These are phyloP conservation scores for Cabera pusaria DNA, from an alignment of 2,888 invertebrate species.

Conservation along the genomic window DNA sequence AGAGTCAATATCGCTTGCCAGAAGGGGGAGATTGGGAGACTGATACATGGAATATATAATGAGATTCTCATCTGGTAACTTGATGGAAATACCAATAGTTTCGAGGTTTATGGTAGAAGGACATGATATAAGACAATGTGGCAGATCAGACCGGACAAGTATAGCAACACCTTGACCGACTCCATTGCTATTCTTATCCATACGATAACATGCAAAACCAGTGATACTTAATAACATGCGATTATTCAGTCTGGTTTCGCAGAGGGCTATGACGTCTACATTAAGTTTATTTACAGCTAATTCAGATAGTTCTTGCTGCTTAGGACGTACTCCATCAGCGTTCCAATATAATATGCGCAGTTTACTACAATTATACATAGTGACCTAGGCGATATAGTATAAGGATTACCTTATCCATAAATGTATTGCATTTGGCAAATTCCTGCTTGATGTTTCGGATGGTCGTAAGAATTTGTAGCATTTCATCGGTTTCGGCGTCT, in stretches of 20 bases:
- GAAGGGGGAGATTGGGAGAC: neutral
- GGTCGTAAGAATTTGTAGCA: no score
- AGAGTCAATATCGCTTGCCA: neutral
- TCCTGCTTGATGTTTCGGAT: no score
- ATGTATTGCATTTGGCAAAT: no score
- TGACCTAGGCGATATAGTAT: no score
- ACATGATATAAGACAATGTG: neutral
- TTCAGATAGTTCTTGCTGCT: slow-evolving; percentile 4
- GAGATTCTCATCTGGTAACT: neutral
- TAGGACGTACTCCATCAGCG: slow-evolving; percentile 17
- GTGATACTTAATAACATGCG: neutral
- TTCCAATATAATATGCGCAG: slow-evolving; percentile 5
- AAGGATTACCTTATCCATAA: no score
- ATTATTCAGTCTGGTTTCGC: neutral
- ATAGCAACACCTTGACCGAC: slow-evolving; percentile 1
- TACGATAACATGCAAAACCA: slow-evolving; percentile 3
- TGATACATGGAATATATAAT: neutral
- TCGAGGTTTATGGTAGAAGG: neutral
- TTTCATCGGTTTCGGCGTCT: no score
- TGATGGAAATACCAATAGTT: neutral
- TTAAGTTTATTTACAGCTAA: neutral
- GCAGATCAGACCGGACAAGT: neutral
- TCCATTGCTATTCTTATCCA: neutral
- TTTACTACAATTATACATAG: neutral
- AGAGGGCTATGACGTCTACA: neutral